These are phyloP conservation scores for Aplysina aerophoba DNA, from an alignment of 37 sponge, comb jelly and placozoan genomes.

Conservation along the genomic window DNA sequence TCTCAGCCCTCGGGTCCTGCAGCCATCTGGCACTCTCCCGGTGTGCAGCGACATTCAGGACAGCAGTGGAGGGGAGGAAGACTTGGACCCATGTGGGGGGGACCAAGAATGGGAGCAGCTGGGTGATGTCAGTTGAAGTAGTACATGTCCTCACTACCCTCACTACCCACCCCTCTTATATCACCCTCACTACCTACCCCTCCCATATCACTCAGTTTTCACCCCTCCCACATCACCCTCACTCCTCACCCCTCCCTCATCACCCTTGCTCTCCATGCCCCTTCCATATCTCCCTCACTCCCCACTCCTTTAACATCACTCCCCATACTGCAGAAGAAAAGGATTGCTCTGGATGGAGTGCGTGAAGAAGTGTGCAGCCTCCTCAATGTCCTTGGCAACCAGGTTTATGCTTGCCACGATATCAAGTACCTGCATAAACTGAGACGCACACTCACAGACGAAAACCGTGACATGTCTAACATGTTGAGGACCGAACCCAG, in stretches of 20 bases:
- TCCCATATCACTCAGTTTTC: too few species aligned
- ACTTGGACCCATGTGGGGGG: too few species aligned
- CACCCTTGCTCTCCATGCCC: too few species aligned
- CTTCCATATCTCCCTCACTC: too few species aligned
- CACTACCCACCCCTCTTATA: too few species aligned
- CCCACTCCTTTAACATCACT: too few species aligned
- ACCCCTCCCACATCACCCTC: too few species aligned
- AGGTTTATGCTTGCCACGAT: slow-evolving; percentile 72
- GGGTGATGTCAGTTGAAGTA: not conserved
- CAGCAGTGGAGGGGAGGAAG: not conserved
- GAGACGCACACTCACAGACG: slow-evolving; percentile 50
- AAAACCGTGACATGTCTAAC: slow-evolving; percentile 13
- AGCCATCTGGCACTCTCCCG: too few species aligned
- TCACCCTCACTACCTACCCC: too few species aligned
- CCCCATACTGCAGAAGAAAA: not conserved
- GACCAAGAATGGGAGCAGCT: too few species aligned
- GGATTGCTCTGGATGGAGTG: slow-evolving; percentile 46
- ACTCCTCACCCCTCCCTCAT: too few species aligned
- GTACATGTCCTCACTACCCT: not conserved
- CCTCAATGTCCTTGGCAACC: slow-evolving; percentile 70
- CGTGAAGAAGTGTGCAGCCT: slow-evolving; percentile 67
- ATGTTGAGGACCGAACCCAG: slow-evolving; percentile 12
- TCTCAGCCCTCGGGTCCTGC: slow-evolving; percentile 8
- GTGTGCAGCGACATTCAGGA: too few species aligned
- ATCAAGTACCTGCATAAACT: slow-evolving; percentile 61